Conservation (phyloP, 2,888 invertebrate species). For the Cephus runcator region DNA sequence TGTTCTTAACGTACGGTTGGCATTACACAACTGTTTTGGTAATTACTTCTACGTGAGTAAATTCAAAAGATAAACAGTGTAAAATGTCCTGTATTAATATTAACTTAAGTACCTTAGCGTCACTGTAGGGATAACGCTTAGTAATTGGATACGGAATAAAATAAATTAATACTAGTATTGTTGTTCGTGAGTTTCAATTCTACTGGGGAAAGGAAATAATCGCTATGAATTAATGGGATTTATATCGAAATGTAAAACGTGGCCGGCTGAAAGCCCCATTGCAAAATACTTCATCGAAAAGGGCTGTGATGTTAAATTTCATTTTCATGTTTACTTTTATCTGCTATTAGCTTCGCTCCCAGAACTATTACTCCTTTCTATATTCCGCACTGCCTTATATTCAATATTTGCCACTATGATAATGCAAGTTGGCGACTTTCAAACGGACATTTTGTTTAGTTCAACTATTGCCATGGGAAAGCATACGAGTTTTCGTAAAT, state of each 20-base stretch:
- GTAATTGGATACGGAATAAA: not conserved
- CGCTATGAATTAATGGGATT: not conserved
- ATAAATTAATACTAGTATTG: constrained; percentile 1
- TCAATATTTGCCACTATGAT: not conserved
- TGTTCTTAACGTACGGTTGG: not conserved
- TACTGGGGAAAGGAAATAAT: not conserved
- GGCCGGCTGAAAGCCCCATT: not conserved
- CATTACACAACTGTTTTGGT: not conserved
- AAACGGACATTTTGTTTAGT: not conserved
- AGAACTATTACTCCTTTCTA: not conserved
- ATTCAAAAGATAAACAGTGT: not conserved
- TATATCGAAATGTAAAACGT: not conserved
- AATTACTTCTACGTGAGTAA: not conserved
- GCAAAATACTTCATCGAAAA: not conserved
- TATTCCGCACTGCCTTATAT: not conserved
- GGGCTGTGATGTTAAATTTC: not conserved
- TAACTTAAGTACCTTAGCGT: not conserved
- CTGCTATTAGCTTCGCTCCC: not conserved
- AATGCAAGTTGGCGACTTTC: no score
- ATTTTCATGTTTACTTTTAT: not conserved
- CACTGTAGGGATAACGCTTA: not conserved
- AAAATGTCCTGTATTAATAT: not conserved
- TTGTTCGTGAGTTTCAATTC: not conserved
- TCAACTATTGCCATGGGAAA: no score
- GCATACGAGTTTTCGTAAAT: not conserved